Evolutionary conservation across 2,888 invertebrate genomes (phyloP), one percentile per base, ranked within the genome.

Genomic region (Eurytoma californica): DNA sequence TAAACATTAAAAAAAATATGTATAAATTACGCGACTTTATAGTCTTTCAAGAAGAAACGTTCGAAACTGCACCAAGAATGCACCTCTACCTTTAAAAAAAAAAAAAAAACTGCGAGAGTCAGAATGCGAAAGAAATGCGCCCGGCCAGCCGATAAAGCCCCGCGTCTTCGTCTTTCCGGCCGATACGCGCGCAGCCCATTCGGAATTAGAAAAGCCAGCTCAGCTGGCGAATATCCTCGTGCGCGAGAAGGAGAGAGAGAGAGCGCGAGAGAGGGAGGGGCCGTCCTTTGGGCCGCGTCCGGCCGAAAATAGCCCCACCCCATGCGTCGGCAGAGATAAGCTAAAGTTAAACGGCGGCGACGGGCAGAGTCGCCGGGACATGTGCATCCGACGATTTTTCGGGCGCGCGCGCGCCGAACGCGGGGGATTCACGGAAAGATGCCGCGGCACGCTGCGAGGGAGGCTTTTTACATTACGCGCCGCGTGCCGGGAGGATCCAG

Each of bases 261-360:
- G 53, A 61, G 51, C n/a, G 49, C 7, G 53, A 60, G 61, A 49
- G 9, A 49, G 14, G 39, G 57, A 28, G 69, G 55, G 47, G 4
- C 67, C 72, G 72, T 78, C 72, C 61, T 78, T 61, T 78, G 72
- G 60, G 60, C 72, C 53, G 28, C 24, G 60, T 51, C 60, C 24
- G 65, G 57, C 73, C 69, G 69, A 80, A 82, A 78, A 78, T 81
- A 83, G 77, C 69, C 75, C 79, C 77, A 78, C 81, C 80, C 82
- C 82, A 75, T 75, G 74, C 72, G 49, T 63, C 30, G 49, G 47
- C 66, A 79, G 76, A 82, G 83, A 84, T 84, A 84, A 84, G 83
- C 82, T 79, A 83, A 83, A 80, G 81, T 81, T 82, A 81, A 80
- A 80, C 79, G 72, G 30, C 72, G 67, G 3, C 75, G 61, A 49